Conservation (phyloP, 2,113 vertebrate genomes). For the Micronycteris hirsuta region DNA sequence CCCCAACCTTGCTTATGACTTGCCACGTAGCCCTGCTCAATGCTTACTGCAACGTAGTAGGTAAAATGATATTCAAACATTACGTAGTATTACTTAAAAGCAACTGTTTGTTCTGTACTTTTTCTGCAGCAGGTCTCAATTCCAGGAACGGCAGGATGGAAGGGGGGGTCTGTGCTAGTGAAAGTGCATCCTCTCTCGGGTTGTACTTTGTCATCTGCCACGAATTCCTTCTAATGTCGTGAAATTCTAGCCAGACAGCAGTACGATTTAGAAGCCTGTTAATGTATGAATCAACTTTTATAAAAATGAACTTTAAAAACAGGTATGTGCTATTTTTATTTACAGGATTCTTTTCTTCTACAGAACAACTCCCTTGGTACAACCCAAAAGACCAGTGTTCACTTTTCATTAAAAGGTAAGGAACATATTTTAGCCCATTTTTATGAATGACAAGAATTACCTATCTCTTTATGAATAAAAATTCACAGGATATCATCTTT, state of each 20-base stretch:
- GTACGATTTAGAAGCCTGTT: neutral
- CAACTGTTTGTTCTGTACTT: neutral
- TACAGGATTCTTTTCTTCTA: slow-evolving; percentile 60
- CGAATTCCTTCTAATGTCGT: slow-evolving; percentile 18
- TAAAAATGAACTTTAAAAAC: slow-evolving; percentile 58
- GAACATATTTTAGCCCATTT: slow-evolving; percentile 46
- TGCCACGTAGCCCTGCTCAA: slow-evolving; percentile 16
- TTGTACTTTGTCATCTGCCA: slow-evolving; percentile 34
- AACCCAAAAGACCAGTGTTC: slow-evolving; percentile 58
- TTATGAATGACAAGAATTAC: slow-evolving; percentile 39
- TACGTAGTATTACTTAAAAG: slow-evolving; percentile 29
- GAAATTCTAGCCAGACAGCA: neutral
- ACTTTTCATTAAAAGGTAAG: slow-evolving; percentile 67
- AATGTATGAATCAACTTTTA: slow-evolving; percentile 34
- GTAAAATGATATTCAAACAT: slow-evolving; percentile 29
- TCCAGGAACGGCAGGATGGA: slow-evolving; percentile 10
- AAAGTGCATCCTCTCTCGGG: slow-evolving; percentile 31
- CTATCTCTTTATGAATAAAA: slow-evolving; percentile 37
- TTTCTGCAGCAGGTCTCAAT: slow-evolving; percentile 50
- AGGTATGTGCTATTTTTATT: slow-evolving; percentile 59
- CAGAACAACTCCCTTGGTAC: slow-evolving; percentile 54
- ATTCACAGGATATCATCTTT: neutral
- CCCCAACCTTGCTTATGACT: neutral
- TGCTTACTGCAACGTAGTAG: neutral
- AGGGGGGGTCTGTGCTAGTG: neutral